Base-by-base conservation (phyloP, 1,140 invertebrate genomes). In the Ips nitidus region DNA sequence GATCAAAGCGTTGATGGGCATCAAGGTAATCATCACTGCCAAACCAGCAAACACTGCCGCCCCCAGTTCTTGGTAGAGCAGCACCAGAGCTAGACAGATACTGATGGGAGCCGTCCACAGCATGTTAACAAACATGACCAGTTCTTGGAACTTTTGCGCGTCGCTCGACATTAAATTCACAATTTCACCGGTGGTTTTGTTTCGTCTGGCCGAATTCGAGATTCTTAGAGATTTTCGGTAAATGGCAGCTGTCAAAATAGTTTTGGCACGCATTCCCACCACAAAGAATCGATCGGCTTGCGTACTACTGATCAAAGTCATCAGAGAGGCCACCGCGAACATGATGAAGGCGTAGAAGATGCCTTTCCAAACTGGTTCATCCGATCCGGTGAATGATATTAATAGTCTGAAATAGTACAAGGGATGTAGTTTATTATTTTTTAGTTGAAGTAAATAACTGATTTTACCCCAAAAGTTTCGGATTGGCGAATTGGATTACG, bases 21-120 rank as follows among this genome's bases (percentile, higher is more conserved):
- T 93, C 41, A 97, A 84, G 58, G 95, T 85, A 52, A 97, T 88
- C 94, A 98, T 95, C 4, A 98, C 90, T 57, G 89, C 90, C 37
- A 98, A 81, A 50, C 68, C 95, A 43, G 95, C 91, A 2, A 98
- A 81, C 5, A 97, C 94, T 1, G 95, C 91, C 0, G 90, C 87
- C 1, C 96, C 91, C 3, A 94, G 80, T 66, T 90, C 90, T 41
- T 88, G 85, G 93, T 94, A 98, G 2, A 98, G 81, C 82, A 98
- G 95, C 76, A 91, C 95, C 4, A 98, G 79, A 0, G 94, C 90
- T 5, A 98, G 77, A 4, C 82, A 83, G 74, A 98, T 98, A 84
- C 97, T 95, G 5, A 98, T 81, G 0, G 96, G 96, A 2, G 94
- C 94, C 1, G 95, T 98, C 97, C 97, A 99, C 72, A 98, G 87